phyloP scores from a whole-genome alignment of 2,888 invertebrate genomes.

The Blastobasis lacticolella region DNA sequence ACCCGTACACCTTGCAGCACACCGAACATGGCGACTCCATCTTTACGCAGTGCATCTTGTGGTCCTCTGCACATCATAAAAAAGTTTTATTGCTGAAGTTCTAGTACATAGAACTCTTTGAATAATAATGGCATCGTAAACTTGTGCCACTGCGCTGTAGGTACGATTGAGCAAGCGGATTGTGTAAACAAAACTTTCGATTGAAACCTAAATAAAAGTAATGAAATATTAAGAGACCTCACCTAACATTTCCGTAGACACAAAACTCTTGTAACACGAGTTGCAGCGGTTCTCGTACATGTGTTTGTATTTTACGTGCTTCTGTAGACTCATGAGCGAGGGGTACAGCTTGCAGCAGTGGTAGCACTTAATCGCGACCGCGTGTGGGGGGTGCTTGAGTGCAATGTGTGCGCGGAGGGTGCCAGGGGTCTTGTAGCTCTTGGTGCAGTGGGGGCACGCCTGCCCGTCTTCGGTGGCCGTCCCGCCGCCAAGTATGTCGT shows the following conservation, averaged over 20 bases:
- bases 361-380: constrained; percentile 29
- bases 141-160: too few species aligned
- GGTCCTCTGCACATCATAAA: constrained; percentile 11
- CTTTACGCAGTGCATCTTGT: constrained; percentile 31
- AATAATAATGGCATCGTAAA: too few species aligned
- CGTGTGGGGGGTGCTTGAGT: constrained; percentile 41
- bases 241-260: constrained; percentile 22
- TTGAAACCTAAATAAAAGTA: background rate
- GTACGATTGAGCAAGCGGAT: too few species aligned
- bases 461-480: constrained; percentile 24
- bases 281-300: constrained; percentile 35
- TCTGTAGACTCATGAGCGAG: constrained; percentile 42
- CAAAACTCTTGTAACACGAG: constrained; percentile 42
- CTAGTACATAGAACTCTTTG: too few species aligned
- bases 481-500: constrained; percentile 30
- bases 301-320: constrained; percentile 50
- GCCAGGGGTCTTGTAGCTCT: constrained; percentile 39
- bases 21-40: constrained; percentile 29
- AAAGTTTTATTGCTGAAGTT: too few species aligned
- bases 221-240: background rate
- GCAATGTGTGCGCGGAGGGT: constrained; percentile 41
- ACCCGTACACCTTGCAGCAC: constrained; percentile 39
- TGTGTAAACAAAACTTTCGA: too few species aligned
- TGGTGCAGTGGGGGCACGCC: constrained; percentile 56
- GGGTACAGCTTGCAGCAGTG: constrained; percentile 45